Percentiles rank a stretch among this genome's conserved stretches.
Conservation (phyloP, 2,113 vertebrate genomes). For the Ictalurus punctatus region DNA sequence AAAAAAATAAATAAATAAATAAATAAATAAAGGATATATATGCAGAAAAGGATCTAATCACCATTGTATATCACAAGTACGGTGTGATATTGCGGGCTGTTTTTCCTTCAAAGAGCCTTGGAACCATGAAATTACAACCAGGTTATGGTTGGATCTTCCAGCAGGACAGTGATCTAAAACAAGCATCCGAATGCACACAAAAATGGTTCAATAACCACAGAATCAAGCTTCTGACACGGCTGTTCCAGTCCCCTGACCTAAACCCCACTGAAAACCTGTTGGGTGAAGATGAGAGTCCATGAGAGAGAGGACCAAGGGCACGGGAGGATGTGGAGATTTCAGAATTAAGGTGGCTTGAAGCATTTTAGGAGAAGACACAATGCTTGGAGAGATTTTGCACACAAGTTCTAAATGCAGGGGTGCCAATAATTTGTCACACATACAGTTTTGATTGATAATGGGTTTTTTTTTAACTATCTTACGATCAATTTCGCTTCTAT, state of each 20-base stretch:
- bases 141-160: neutral
- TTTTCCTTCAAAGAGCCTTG: neutral
- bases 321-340: too few species aligned
- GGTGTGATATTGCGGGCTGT: neutral
- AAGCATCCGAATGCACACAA: neutral
- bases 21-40: neutral
- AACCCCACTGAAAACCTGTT: neutral
- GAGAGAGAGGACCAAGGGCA: too few species aligned
- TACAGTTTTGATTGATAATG: neutral
- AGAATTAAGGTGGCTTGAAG: too few species aligned
- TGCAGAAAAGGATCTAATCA: neutral
- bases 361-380: too few species aligned
- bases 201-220: neutral
- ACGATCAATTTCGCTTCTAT: neutral
- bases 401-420: neutral
- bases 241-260: neutral
- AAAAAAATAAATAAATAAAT: too few species aligned
- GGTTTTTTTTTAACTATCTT: neutral
- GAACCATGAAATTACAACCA: neutral
- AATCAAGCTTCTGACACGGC: neutral
- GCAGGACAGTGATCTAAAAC: neutral
- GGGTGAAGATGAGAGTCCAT: neutral
- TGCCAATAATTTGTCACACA: neutral
- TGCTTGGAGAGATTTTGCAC: too few species aligned
- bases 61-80: neutral